A percentile compares a stretch with the other conserved stretches of the same genome.
Conservation (phyloP, 2,888 invertebrate species). For the Cryptus armator region DNA sequence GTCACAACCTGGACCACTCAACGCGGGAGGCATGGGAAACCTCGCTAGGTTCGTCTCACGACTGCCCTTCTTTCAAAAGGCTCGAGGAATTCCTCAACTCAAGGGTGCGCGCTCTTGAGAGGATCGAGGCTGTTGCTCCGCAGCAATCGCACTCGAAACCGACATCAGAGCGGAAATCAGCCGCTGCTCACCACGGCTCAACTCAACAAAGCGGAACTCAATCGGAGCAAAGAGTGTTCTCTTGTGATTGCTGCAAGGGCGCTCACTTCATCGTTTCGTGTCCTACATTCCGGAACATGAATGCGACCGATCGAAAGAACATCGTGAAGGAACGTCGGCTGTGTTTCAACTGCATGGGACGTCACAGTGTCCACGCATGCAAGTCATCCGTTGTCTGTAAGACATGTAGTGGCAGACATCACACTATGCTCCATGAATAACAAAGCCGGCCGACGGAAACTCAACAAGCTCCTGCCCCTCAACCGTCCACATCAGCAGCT, state of each 20-base stretch:
- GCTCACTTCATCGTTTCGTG: slow-evolving; percentile 45
- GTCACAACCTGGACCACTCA: slow-evolving; percentile 9
- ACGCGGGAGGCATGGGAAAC: slow-evolving; percentile 47
- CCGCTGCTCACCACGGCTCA: not conserved
- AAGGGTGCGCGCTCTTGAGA: slow-evolving; percentile 3
- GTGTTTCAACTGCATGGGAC: slow-evolving; percentile 55
- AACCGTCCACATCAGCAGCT: not conserved
- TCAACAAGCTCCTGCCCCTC: not conserved
- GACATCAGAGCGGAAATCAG: not conserved
- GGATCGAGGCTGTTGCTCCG: not conserved
- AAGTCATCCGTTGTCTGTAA: not conserved
- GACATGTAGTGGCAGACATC: slow-evolving; percentile 25
- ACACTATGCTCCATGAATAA: slow-evolving; percentile 29
- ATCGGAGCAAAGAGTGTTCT: not conserved
- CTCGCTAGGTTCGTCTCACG: slow-evolving; percentile 15
- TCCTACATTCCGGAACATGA: slow-evolving; percentile 14
- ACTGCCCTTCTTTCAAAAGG: slow-evolving; percentile 29
- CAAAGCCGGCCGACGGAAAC: not conserved
- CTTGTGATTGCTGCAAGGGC: slow-evolving; percentile 1
- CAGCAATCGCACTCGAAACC: not conserved
- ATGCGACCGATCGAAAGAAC: not conserved
- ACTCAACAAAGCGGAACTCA: not conserved
- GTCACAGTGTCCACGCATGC: slow-evolving; percentile 1
- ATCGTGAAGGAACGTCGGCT: not conserved
- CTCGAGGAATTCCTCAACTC: slow-evolving; percentile 28